Conservation (phyloP, 2,888 invertebrate genomes). For the Macrophya annulata region DNA sequence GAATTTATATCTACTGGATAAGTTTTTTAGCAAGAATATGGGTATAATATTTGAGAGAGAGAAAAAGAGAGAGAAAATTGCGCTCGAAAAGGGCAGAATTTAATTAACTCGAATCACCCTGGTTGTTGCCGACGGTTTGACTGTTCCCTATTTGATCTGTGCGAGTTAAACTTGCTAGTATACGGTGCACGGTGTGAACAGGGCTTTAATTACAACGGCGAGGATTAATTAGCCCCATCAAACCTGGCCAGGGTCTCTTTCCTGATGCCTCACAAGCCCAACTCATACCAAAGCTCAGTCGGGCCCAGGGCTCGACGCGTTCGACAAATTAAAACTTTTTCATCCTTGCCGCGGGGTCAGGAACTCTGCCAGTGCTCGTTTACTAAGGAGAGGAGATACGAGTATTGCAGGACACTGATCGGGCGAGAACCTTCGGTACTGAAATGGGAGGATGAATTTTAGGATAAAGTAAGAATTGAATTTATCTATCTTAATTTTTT, state of each 20-base stretch:
- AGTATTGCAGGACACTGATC: background rate
- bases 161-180: conserved; percentile 69
- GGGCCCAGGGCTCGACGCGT: conserved; percentile 38
- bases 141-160: conserved; percentile 74
- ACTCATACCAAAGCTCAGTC: conserved; percentile 27
- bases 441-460: background rate
- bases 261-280: background rate
- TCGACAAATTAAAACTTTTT: conserved; percentile 55
- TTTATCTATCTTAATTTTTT: background rate
- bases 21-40: background rate
- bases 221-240: conserved; percentile 75
- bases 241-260: conserved; percentile 63
- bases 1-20: background rate
- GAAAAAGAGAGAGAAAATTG: background rate
- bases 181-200: conserved; percentile 63
- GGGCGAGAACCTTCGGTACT: background rate
- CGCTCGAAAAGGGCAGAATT: conserved; percentile 71
- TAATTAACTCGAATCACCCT: conserved; percentile 74
- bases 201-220: conserved; percentile 72
- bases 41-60: conserved; percentile 19
- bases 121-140: conserved; percentile 66
- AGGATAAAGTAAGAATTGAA: background rate
- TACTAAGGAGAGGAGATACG: background rate
- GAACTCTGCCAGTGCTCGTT: conserved; percentile 1
- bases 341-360: conserved; percentile 51